These are phyloP conservation scores for Aurelia coerulea DNA, from an alignment of 30 jellyfish, hydroid and myxozoan species.

Conservation along the genomic window DNA sequence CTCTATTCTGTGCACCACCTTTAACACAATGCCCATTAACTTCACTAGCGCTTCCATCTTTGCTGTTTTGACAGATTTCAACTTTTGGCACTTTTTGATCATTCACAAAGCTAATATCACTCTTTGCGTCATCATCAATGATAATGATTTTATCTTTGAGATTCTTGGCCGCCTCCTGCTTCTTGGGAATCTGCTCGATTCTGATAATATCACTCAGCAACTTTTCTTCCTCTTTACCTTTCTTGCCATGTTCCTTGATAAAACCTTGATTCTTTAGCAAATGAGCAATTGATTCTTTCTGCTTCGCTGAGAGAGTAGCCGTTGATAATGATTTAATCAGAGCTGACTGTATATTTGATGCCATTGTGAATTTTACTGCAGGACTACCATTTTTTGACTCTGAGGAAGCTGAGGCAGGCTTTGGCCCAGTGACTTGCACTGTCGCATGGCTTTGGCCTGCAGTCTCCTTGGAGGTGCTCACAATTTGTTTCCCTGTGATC, in stretches of 20 bases:
- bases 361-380: slow-evolving; percentile 19
- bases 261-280: slow-evolving; percentile 36
- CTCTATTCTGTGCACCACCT: too few relatives aligned
- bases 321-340: slow-evolving; percentile 44
- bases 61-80: slow-evolving; percentile 6
- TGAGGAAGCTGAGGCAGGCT: neutral
- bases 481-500: neutral
- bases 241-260: neutral
- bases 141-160: neutral
- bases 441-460: neutral
- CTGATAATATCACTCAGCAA: neutral
- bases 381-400: slow-evolving; percentile 17
- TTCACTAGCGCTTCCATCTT: neutral
- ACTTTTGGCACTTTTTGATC: slow-evolving; percentile 27
- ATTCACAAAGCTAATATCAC: slow-evolving; percentile 38
- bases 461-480: neutral
- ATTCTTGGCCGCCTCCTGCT: neutral
- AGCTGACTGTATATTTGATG: slow-evolving; percentile 53
- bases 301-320: slow-evolving; percentile 58
- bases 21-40: slow-evolving; percentile 22
- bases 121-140: slow-evolving; percentile 1
- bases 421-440: slow-evolving; percentile 1
- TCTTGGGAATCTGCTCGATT: neutral
- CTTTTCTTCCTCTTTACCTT: neutral
- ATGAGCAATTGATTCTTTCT: slow-evolving; percentile 56